Conservation (phyloP, 2,888 invertebrate species). For the Ectropis crepuscularia region DNA sequence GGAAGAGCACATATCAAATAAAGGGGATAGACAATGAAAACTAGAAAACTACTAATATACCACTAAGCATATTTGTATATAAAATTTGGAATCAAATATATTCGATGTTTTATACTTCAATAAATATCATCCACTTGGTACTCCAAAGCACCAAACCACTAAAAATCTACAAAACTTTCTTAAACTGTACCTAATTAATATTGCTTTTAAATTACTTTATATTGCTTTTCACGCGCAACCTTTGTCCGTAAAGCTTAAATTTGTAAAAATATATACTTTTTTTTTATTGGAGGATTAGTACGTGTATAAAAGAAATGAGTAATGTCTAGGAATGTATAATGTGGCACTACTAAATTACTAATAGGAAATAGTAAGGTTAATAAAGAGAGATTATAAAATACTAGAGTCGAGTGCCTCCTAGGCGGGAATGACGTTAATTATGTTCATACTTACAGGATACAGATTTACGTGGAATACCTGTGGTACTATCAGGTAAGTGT, state of each 20-base stretch:
- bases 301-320: constrained; percentile 54
- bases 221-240: constrained; percentile 80
- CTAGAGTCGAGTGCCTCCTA: constrained; percentile 63
- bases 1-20: constrained; percentile 35
- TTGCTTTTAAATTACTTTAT: constrained; percentile 80
- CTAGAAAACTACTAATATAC: constrained; percentile 14
- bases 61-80: constrained; percentile 31
- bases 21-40: constrained; percentile 27
- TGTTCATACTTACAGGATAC: constrained; percentile 4
- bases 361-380: constrained; percentile 57
- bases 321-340: constrained; percentile 50
- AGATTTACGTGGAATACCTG: too few relatives aligned
- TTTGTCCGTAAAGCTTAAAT: constrained; percentile 59
- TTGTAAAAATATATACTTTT: constrained; percentile 59
- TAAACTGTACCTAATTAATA: constrained; percentile 73
- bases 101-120: constrained; percentile 76
- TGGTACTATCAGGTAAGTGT: too few relatives aligned
- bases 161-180: constrained; percentile 71
- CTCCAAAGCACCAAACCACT: constrained; percentile 78
- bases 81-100: constrained; percentile 53
- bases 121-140: constrained; percentile 54
- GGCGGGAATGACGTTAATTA: constrained; percentile 38
- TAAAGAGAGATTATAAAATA: constrained; percentile 52
- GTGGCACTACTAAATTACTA: constrained; percentile 69
- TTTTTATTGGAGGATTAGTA: constrained; percentile 44